Percentiles rank a stretch among this genome's conserved stretches.
phyloP scores from a whole-genome alignment of 1,140 invertebrate species.

The Meteorus sp. region DNA sequence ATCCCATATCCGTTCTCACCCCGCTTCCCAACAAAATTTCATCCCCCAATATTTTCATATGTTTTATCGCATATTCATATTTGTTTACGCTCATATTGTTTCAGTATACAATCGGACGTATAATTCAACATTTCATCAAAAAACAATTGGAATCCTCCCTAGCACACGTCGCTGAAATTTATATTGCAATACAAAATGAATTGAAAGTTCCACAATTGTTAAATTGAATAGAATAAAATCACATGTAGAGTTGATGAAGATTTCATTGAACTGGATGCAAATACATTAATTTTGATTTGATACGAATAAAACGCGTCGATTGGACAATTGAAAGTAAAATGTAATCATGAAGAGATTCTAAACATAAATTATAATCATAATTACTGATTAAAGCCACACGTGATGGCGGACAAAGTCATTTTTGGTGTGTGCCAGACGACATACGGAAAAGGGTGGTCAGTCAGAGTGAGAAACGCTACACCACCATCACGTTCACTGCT shows the following conservation, averaged over 20 bases:
- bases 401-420: background rate
- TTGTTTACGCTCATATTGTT: background rate
- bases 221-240: background rate
- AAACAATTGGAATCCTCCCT: slow-evolving; percentile 2
- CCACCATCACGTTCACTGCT: background rate
- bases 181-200: slow-evolving; percentile 8
- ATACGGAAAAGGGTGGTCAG: background rate
- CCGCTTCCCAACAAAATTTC: background rate
- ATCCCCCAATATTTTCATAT: too few relatives aligned
- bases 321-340: too few relatives aligned
- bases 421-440: background rate
- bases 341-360: too few relatives aligned
- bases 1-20: slow-evolving; percentile 7
- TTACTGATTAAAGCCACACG: too few relatives aligned
- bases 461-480: background rate
- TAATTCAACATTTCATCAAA: background rate
- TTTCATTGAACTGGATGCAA: too few relatives aligned
- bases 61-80: too few relatives aligned
- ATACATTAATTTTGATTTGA: too few relatives aligned
- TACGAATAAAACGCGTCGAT: too few relatives aligned
- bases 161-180: background rate
- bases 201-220: background rate
- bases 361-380: too few relatives aligned
- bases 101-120: background rate
- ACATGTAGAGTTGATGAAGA: too few relatives aligned